phyloP scores from a whole-genome alignment of 2,797 vertebrate genomes.

The Triplophysa yarkandensis region DNA sequence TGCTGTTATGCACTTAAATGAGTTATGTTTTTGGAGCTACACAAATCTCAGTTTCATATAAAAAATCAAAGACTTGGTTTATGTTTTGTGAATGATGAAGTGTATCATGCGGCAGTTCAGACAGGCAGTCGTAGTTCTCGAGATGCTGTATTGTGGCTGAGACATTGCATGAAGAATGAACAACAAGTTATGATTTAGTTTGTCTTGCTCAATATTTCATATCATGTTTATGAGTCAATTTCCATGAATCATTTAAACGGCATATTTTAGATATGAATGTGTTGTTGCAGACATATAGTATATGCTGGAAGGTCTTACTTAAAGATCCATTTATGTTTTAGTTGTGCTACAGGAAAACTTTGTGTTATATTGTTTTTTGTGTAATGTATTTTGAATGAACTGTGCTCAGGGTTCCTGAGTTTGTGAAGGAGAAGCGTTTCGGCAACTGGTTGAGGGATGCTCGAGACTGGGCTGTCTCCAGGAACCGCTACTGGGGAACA shows the following conservation, averaged over 20 bases:
- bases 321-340: too few relatives aligned
- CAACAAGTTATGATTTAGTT: background rate
- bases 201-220: constrained; percentile 4
- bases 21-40: too few relatives aligned
- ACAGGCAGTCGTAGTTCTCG: background rate
- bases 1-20: too few relatives aligned
- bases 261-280: background rate
- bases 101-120: background rate
- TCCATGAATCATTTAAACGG: background rate
- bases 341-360: too few relatives aligned
- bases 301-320: background rate
- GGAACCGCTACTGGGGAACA: constrained; percentile 97
- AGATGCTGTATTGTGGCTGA: background rate
- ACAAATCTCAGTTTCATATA: too few relatives aligned
- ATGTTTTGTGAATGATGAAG: background rate
- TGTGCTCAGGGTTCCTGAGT: constrained; percentile 89
- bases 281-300: background rate
- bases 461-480: constrained; percentile 92
- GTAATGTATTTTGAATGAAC: background rate
- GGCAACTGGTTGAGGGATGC: constrained; percentile 97
- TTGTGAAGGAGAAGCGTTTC: constrained; percentile 93
- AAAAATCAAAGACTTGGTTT: background rate
- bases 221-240: background rate
- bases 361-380: too few relatives aligned
- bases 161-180: background rate